These are phyloP conservation scores for Pelodiscus sinensis DNA, from an alignment of 2,113 vertebrate genomes.

Conservation along the genomic window DNA sequence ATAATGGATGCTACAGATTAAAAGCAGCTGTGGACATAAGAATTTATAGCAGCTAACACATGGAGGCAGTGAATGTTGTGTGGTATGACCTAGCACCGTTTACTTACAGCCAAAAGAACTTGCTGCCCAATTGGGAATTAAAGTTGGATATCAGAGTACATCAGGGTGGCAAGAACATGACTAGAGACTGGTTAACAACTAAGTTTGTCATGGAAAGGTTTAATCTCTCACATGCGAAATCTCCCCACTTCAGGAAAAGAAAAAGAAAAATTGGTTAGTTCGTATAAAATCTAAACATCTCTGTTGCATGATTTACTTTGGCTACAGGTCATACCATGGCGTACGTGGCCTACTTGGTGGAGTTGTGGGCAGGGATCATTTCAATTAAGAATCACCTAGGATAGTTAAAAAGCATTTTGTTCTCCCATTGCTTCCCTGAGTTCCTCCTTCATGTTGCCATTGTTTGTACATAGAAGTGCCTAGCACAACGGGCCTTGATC, in stretches of 20 bases:
- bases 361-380: neutral
- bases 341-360: neutral
- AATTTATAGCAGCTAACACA: neutral
- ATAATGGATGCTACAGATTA: neutral
- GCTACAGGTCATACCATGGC: neutral
- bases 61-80: rapidly evolving
- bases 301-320: rapidly evolving
- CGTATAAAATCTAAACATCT: rapidly evolving
- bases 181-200: rapidly evolving
- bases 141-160: neutral
- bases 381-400: neutral
- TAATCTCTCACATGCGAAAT: neutral
- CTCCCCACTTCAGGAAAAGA: neutral
- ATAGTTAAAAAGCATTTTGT: neutral
- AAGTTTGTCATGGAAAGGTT: rapidly evolving
- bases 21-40: neutral
- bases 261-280: neutral
- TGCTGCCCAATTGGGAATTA: neutral
- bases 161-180: neutral
- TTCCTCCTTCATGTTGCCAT: neutral
- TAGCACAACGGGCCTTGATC: neutral
- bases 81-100: rapidly evolving
- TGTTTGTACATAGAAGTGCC: rapidly evolving
- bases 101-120: rapidly evolving
- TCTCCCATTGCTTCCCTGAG: neutral